These are phyloP conservation scores for Chalcosyrphus nemorum DNA, from an alignment of 2,888 invertebrate genomes.

Conservation along the genomic window DNA sequence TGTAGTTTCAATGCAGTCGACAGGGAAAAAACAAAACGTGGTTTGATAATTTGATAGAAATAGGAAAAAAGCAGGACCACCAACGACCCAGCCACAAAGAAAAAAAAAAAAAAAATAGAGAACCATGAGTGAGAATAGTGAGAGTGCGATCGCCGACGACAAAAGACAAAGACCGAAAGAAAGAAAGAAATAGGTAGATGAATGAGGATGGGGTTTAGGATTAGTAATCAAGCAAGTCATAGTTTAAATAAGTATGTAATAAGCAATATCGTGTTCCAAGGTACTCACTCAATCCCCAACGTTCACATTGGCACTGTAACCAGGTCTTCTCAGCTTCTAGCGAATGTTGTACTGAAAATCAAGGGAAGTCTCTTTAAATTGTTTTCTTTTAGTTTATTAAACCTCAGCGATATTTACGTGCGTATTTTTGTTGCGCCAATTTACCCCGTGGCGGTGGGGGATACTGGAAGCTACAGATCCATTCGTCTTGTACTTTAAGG, in stretches of 20 bases:
- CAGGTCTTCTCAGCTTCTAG: constrained; percentile 94
- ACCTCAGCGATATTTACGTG: constrained; percentile 84
- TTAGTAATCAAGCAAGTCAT: constrained; percentile 59
- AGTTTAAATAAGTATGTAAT: constrained; percentile 8
- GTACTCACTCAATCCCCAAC: constrained; percentile 87
- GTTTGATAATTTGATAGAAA: too few species aligned
- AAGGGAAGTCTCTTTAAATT: too few species aligned
- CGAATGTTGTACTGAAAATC: constrained; percentile 92
- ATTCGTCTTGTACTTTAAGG: constrained; percentile 95
- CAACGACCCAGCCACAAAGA: constrained; percentile 46
- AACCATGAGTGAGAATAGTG: constrained; percentile 3
- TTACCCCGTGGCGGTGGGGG: constrained; percentile 88
- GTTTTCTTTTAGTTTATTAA: too few species aligned
- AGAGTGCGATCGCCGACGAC: constrained; percentile 18
- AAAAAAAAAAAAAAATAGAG: constrained; percentile 11
- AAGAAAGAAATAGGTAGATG: constrained; percentile 9
- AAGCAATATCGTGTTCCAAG: neutral
- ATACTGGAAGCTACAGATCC: constrained; percentile 97
- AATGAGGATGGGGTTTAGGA: constrained; percentile 32
- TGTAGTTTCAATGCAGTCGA: constrained; percentile 45
- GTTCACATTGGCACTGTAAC: constrained; percentile 94
- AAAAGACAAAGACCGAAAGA: constrained; percentile 15
- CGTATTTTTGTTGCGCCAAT: constrained; percentile 86
- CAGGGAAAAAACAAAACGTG: too few species aligned
- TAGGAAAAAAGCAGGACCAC: constrained; percentile 29